Evolutionary conservation across 1,140 invertebrate genomes (phyloP).

Genomic region (Nasonia longicornis): DNA sequence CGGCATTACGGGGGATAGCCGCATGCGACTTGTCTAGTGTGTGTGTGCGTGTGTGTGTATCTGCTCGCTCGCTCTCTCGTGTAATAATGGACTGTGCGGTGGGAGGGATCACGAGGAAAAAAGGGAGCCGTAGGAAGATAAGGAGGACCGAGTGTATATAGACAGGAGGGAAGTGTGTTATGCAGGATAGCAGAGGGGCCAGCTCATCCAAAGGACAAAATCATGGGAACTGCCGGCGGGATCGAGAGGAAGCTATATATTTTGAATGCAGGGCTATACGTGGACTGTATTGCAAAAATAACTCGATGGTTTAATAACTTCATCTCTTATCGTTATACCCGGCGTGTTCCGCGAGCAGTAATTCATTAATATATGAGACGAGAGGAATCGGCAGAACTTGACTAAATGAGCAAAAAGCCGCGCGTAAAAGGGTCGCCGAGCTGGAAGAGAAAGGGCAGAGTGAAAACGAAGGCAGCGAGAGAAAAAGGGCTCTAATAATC

Average conservation of each 20-base stretch:
- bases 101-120: slow-evolving; percentile 36
- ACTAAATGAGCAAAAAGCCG: slow-evolving; percentile 22
- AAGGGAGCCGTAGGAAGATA: neutral
- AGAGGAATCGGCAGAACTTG: neutral
- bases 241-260: slow-evolving; percentile 36
- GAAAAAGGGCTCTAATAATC: slow-evolving; percentile 65
- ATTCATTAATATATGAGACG: neutral
- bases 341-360: neutral
- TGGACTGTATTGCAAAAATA: neutral
- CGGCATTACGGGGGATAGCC: slow-evolving; percentile 60
- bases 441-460: neutral
- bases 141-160: slow-evolving; percentile 11
- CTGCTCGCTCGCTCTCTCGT: slow-evolving; percentile 29
- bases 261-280: slow-evolving; percentile 28
- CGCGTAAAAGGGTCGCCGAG: neutral
- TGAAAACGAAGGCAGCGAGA: neutral
- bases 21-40: slow-evolving; percentile 15
- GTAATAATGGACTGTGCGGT: slow-evolving; percentile 62
- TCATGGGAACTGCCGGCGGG: neutral
- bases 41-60: slow-evolving; percentile 42
- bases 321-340: neutral
- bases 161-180: neutral
- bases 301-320: neutral
- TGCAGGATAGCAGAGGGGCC: neutral
- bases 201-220: slow-evolving; percentile 35